These are phyloP conservation scores for Ephestia elutella DNA, from an alignment of 1,140 invertebrate genomes.

Conservation along the genomic window DNA sequence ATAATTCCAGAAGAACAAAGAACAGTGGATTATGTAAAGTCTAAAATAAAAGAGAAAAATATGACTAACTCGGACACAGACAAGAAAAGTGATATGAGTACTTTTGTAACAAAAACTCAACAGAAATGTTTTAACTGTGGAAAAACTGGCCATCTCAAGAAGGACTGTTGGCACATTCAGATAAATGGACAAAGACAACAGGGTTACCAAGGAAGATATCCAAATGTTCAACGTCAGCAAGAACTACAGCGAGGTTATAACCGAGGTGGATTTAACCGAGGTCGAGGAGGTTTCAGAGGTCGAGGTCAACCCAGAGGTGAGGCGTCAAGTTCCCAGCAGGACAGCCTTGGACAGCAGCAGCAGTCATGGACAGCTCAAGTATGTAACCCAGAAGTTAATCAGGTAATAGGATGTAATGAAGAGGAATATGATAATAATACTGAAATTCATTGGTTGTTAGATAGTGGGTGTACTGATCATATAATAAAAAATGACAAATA, in stretches of 20 bases:
- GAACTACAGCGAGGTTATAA: constrained; percentile 21
- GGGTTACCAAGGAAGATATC: no score
- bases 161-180: no score
- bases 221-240: no score
- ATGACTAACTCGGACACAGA: constrained; percentile 20
- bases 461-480: constrained; percentile 52
- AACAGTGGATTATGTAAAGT: constrained; percentile 55
- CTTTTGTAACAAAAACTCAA: no score
- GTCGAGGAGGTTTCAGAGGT: constrained; percentile 26
- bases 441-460: constrained; percentile 47
- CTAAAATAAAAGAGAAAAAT: constrained; percentile 56
- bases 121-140: no score
- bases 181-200: no score
- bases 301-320: constrained; percentile 21
- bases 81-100: no score
- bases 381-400: constrained; percentile 16
- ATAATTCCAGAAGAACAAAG: constrained; percentile 46
- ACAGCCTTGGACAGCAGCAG: constrained; percentile 25
- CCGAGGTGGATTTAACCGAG: constrained; percentile 29
- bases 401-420: constrained; percentile 12
- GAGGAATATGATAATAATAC: constrained; percentile 18
- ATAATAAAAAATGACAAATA: constrained; percentile 47
- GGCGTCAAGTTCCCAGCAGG: constrained; percentile 10
- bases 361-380: constrained; percentile 35
- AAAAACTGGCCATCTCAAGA: no score